Evolutionary conservation across 2,113 vertebrate genomes (phyloP).

Genomic region (Gnathonemus echidnorhynchus): DNA sequence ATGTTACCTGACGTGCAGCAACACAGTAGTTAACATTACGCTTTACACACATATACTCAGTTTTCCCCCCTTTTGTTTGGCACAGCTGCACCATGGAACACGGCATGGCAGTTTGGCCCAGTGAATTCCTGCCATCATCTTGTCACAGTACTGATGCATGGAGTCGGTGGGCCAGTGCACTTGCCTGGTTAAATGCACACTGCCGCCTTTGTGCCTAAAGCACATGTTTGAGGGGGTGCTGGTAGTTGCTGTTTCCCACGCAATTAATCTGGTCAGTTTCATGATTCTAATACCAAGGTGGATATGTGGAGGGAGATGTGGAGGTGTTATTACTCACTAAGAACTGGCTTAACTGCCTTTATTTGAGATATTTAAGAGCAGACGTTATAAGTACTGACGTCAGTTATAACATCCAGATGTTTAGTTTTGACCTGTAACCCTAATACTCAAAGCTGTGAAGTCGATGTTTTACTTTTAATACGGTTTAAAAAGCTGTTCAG

Average conservation of each 20-base stretch:
- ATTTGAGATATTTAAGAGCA: not conserved
- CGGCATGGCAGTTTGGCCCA: not conserved
- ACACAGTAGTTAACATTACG: slow-evolving; percentile 65
- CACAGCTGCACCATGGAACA: not conserved
- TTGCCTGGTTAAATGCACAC: not conserved
- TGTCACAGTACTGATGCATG: not conserved
- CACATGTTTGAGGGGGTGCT: not conserved
- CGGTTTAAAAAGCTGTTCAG: not conserved
- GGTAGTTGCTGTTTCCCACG: not conserved
- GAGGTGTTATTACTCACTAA: not conserved
- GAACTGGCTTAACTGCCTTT: not conserved
- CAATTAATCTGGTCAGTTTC: not conserved
- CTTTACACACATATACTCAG: not conserved
- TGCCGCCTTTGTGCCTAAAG: not conserved
- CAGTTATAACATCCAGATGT: not conserved
- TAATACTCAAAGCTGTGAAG: slow-evolving; percentile 54
- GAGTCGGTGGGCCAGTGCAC: not conserved
- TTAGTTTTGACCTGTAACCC: slow-evolving; percentile 31
- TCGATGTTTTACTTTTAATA: slow-evolving; percentile 42
- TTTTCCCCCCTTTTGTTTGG: not conserved
- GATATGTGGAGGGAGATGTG: not conserved
- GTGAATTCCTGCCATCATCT: slow-evolving; percentile 42
- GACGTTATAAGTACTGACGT: not conserved
- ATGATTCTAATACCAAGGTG: not conserved
- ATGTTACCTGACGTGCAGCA: slow-evolving; percentile 74